Percentiles rank a stretch among this genome's conserved stretches.
These are phyloP conservation scores for Leptosomus discolor DNA, from an alignment of 2,113 vertebrate genomes.

Conservation along the genomic window DNA sequence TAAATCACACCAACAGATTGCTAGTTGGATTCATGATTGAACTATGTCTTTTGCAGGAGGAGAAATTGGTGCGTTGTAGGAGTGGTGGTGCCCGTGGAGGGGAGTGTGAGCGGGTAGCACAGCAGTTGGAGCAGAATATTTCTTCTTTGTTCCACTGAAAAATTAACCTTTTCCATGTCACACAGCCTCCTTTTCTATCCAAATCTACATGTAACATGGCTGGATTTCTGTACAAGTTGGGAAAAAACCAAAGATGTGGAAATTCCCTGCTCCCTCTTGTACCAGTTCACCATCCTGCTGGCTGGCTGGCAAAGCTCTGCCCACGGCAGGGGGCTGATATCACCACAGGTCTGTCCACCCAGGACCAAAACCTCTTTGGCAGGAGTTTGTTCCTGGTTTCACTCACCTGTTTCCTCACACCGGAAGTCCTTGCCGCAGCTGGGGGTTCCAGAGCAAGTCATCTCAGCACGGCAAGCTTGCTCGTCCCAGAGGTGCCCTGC, in stretches of 20 bases:
- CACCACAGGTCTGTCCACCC: not conserved
- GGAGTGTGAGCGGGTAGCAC: not conserved
- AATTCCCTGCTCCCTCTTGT: not conserved
- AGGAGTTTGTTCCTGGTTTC: not conserved
- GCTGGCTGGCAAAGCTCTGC: not conserved
- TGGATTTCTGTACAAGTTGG: not conserved
- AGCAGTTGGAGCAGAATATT: not conserved
- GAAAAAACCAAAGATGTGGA: no score
- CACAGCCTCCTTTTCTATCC: not conserved
- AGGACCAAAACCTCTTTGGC: not conserved
- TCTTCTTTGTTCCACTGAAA: conserved; percentile 14
- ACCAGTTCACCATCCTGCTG: not conserved
- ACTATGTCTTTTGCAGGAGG: not conserved
- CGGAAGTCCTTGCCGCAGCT: conserved; percentile 83
- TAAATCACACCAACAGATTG: conserved; percentile 46
- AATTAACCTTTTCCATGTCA: not conserved
- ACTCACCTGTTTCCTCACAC: conserved; percentile 82
- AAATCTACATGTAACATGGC: not conserved
- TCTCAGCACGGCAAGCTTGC: conserved; percentile 61
- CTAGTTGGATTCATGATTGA: conserved; percentile 1
- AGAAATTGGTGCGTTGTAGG: not conserved
- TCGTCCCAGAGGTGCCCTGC: conserved; percentile 76
- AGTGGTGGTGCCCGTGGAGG: not conserved
- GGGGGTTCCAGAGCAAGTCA: conserved; percentile 61
- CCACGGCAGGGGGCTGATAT: accelerated